Conservation (phyloP, 2,888 invertebrate genomes). For the Malacosoma neustria region DNA sequence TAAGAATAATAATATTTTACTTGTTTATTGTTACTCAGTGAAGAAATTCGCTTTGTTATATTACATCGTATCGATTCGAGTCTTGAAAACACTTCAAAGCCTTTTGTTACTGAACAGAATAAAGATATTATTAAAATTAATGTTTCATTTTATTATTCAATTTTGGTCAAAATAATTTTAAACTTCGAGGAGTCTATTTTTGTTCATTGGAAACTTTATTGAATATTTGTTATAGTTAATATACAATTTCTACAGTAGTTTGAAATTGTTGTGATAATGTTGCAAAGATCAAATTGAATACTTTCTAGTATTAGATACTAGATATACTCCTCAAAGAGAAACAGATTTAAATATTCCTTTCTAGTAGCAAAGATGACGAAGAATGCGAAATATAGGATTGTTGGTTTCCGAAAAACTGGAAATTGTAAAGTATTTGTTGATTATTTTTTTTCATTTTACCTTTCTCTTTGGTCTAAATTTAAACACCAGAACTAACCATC, state of each 20-base stretch:
- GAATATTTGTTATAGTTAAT: not conserved
- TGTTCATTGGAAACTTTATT: not conserved
- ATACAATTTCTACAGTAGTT: not conserved
- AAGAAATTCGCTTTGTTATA: slow-evolving; percentile 28
- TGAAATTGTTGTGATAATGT: not conserved
- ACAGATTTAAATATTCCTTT: too few species aligned
- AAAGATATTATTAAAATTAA: slow-evolving; percentile 14
- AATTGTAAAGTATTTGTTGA: too few species aligned
- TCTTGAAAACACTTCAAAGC: slow-evolving; percentile 29
- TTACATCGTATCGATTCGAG: slow-evolving; percentile 31
- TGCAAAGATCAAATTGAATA: not conserved
- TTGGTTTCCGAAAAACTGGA: too few species aligned
- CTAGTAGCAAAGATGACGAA: too few species aligned
- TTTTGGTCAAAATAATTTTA: not conserved
- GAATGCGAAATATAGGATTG: too few species aligned
- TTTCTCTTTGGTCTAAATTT: too few species aligned
- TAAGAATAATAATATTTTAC: slow-evolving; percentile 26
- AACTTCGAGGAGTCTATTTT: not conserved
- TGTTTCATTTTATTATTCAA: slow-evolving; percentile 1
- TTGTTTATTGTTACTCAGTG: slow-evolving; percentile 24
- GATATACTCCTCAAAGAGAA: too few species aligned
- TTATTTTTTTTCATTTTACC: too few species aligned
- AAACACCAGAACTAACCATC: too few species aligned
- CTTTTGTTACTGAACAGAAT: slow-evolving; percentile 22
- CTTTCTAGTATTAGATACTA: too few species aligned